These are phyloP conservation scores for Hipparchia sbordonii DNA, from an alignment of 2,888 invertebrate genomes.

Conservation along the genomic window DNA sequence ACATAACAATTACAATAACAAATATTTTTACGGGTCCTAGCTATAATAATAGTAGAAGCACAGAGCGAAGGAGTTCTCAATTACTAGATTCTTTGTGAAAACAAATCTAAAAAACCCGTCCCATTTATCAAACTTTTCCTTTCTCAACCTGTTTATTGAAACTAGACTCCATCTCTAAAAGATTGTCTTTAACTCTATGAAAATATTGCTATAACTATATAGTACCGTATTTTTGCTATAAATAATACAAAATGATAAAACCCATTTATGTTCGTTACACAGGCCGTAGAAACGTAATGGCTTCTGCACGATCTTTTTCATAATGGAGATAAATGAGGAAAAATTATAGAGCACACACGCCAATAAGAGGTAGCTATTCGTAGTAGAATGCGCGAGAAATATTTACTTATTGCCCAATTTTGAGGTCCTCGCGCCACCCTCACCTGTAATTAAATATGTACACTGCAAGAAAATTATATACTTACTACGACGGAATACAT, in stretches of 20 bases:
- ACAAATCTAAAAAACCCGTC: neutral
- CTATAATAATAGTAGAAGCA: neutral
- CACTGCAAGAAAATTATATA: too few species aligned
- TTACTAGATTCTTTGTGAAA: neutral
- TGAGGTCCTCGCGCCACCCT: too few species aligned
- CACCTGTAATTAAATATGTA: too few species aligned
- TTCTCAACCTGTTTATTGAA: neutral
- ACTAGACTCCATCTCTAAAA: neutral
- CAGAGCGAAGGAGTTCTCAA: neutral
- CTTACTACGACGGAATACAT: too few species aligned
- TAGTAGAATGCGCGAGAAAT: too few species aligned
- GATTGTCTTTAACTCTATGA: neutral
- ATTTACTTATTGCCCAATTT: too few species aligned
- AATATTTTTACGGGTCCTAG: neutral
- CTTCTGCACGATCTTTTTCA: neutral
- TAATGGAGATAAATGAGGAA: neutral
- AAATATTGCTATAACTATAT: neutral
- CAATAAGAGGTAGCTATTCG: too few species aligned
- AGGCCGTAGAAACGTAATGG: constrained; percentile 3
- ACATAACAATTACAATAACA: neutral
- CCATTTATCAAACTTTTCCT: neutral
- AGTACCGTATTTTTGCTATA: neutral
- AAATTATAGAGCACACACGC: too few species aligned
- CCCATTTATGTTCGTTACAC: neutral
- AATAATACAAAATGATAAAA: neutral